phyloP scores from a whole-genome alignment of 2,113 vertebrate species.

The Pseudopipra pipra region DNA sequence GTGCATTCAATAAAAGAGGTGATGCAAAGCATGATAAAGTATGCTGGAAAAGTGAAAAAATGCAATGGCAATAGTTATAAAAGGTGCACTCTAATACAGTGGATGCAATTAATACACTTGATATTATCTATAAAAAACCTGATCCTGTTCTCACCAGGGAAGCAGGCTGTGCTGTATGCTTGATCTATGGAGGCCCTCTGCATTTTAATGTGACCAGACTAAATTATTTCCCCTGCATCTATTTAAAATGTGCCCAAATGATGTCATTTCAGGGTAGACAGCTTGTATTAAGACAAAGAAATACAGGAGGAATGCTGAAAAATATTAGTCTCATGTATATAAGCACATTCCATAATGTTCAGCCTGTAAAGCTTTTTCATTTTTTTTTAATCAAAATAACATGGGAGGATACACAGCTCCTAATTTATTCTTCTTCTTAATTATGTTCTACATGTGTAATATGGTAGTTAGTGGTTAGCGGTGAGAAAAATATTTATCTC shows the following conservation, averaged over 20 bases:
- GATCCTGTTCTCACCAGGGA: constrained; percentile 36
- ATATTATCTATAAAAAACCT: constrained; percentile 27
- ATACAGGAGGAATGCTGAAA: neutral
- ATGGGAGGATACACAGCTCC: neutral
- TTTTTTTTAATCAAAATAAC: neutral
- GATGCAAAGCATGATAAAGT: neutral
- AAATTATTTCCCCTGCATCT: neutral
- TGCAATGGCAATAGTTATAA: neutral
- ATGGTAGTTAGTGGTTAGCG: neutral
- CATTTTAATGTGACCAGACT: neutral
- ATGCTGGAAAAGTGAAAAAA: neutral
- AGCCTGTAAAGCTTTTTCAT: neutral
- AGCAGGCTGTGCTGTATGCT: neutral
- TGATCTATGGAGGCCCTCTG: neutral
- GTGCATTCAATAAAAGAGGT: neutral
- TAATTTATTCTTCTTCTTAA: constrained; percentile 15
- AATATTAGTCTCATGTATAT: neutral
- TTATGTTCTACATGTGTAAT: neutral
- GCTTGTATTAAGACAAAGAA: neutral
- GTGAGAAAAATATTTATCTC: neutral
- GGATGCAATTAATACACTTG: neutral
- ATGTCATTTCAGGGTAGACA: neutral
- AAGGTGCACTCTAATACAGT: neutral
- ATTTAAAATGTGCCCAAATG: neutral
- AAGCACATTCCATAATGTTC: neutral